Base-by-base conservation (phyloP, 1,140 invertebrate genomes). In the Batillaria attramentaria region DNA sequence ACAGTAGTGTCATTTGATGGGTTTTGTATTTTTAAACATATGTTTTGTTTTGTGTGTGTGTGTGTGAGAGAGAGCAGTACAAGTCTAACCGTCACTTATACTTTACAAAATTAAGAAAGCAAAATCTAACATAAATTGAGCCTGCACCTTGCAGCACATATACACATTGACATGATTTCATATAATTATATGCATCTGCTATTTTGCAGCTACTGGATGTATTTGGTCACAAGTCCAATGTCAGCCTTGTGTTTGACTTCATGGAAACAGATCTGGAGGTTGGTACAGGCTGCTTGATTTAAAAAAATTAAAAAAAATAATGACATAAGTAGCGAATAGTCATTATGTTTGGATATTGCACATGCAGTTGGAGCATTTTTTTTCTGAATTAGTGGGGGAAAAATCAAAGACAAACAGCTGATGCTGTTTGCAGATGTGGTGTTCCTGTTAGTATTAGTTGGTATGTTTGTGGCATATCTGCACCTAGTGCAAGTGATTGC, bases 231-330 rank as follows among this genome's bases (percentile, higher is more conserved):
- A 95, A 97, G 91, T 99, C 97, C 35, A 99, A 99, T 93, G 95
- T 99, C n/a, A 99, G 98, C 62, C 92, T 99, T 33, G 98, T 99
- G 0, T 99, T 99, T 93, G 98, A 99, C 91, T 99, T 98, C 87
- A 99, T 99, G 98, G 97, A 99, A 88, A 99, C 98, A 39, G 99
- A 99, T 92, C 92, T 99, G 83, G 99, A 99, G 93, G 90, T 91
- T 80, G 81, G 46, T 13, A 50, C 24, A 13, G 46, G 46, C 46
- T 50, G 46, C 24, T 50, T 13, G 46, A 13, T 50, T 13, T 13
- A 50, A 50, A 13, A 50, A 50, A 50, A 13, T 13, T 13, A 24
- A 50, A 50, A 24, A 50, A 50, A 13, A 50, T 50, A 50, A 50
- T 57, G 20, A 37, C 18, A 33, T 73, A 2, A 31, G 6, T 2